Evolutionary conservation across 2,113 vertebrate genomes (phyloP).

Genomic region (Phrynosoma platyrhinos): DNA sequence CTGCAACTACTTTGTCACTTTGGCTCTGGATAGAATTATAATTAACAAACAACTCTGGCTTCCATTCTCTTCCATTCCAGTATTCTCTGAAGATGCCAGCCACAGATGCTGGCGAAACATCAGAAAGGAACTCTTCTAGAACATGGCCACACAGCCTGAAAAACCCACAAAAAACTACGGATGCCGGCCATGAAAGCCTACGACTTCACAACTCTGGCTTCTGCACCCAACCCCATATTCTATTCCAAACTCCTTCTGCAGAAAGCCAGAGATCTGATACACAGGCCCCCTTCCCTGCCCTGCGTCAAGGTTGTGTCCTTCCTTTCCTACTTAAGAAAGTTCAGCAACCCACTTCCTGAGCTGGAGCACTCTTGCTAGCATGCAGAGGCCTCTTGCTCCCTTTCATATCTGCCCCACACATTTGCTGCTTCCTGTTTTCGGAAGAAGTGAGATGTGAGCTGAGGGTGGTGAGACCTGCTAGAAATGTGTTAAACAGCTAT

Average conservation of each 20-base stretch:
- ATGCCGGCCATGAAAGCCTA: too few species aligned
- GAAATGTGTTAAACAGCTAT: background rate
- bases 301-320: background rate
- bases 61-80: background rate
- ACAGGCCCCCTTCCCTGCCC: too few species aligned
- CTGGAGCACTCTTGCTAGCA: background rate
- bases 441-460: background rate
- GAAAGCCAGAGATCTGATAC: background rate
- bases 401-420: background rate
- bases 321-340: background rate
- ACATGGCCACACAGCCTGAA: too few species aligned
- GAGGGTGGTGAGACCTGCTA: background rate
- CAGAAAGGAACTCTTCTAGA: too few species aligned
- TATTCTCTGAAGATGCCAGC: background rate
- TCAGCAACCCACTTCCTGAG: slow-evolving; percentile 34
- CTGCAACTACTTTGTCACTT: too few species aligned
- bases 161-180: too few species aligned
- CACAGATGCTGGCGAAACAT: too few species aligned
- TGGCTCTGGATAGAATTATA: too few species aligned
- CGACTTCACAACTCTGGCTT: too few species aligned
- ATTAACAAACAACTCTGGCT: too few species aligned
- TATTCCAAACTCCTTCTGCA: background rate
- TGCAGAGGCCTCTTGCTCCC: slow-evolving; percentile 1
- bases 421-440: slow-evolving; percentile 44
- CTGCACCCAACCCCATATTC: background rate